A percentile compares a stretch with the other conserved stretches of the same genome.
Conservation (phyloP, 2,113 vertebrate species). For the Sitta europaea region DNA sequence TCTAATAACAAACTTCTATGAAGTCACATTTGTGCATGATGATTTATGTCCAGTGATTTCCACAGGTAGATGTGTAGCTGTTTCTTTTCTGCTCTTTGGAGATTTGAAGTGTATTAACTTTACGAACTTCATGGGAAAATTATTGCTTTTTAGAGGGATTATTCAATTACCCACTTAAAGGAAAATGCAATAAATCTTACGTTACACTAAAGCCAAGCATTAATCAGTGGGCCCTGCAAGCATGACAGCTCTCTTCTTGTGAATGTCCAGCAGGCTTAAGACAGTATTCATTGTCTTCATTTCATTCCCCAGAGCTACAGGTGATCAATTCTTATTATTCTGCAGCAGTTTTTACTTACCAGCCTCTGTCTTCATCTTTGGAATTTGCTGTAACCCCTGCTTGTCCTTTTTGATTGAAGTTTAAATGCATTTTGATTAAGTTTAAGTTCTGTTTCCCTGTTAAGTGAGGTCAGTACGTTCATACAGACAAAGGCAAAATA, state of each 20-base stretch:
- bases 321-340: conserved; percentile 24
- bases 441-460: background rate
- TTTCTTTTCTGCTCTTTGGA: conserved; percentile 19
- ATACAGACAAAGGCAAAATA: background rate
- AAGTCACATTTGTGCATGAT: background rate
- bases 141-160: conserved; percentile 60
- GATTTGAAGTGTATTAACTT: conserved; percentile 43
- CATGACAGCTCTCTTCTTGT: background rate
- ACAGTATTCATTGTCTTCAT: background rate
- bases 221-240: conserved; percentile 12
- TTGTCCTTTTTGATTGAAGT: background rate
- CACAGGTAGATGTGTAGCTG: background rate
- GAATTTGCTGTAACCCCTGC: background rate
- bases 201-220: conserved; percentile 30
- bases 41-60: background rate
- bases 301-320: background rate
- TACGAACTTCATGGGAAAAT: conserved; percentile 53
- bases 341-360: background rate
- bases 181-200: conserved; percentile 41
- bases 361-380: background rate
- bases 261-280: conserved; percentile 2
- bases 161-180: conserved; percentile 52
- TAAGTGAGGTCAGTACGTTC: background rate
- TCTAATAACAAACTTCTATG: background rate
- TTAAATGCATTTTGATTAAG: background rate